These are phyloP conservation scores for Albula goreensis DNA, from an alignment of 2,113 vertebrate genomes.

Conservation along the genomic window DNA sequence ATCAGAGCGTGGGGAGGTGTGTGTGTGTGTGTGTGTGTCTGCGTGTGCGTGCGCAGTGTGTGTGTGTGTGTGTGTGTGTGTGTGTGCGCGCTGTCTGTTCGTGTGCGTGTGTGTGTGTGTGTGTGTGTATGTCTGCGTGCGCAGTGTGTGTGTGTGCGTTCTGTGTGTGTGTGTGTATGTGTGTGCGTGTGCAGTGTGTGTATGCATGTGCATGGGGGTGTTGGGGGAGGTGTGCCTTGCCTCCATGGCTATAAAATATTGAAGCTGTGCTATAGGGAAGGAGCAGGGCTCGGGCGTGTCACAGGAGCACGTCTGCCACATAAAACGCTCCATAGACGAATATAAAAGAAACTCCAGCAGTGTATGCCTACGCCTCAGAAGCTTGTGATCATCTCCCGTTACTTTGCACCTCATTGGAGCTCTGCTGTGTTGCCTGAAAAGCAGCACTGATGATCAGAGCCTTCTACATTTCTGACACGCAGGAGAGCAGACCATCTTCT, in stretches of 20 bases:
- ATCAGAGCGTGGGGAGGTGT: background rate
- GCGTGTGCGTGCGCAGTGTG: too few species aligned
- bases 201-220: background rate
- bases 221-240: background rate
- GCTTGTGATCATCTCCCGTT: background rate
- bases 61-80: background rate
- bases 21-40: constrained; percentile 9
- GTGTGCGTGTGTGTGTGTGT: background rate
- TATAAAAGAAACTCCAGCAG: background rate
- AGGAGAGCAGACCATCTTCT: background rate
- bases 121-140: too few species aligned
- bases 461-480: background rate
- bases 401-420: background rate
- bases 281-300: background rate
- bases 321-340: background rate
- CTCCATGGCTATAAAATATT: background rate
- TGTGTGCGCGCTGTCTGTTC: background rate
- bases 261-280: background rate
- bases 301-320: background rate
- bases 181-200: too few species aligned
- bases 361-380: background rate
- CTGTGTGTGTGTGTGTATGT: background rate
- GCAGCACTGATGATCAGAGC: background rate
- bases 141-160: background rate
- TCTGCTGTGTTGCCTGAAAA: too few species aligned